These are phyloP conservation scores for Troides oblongomaculatus DNA, from an alignment of 2,888 invertebrate species.

Conservation along the genomic window DNA sequence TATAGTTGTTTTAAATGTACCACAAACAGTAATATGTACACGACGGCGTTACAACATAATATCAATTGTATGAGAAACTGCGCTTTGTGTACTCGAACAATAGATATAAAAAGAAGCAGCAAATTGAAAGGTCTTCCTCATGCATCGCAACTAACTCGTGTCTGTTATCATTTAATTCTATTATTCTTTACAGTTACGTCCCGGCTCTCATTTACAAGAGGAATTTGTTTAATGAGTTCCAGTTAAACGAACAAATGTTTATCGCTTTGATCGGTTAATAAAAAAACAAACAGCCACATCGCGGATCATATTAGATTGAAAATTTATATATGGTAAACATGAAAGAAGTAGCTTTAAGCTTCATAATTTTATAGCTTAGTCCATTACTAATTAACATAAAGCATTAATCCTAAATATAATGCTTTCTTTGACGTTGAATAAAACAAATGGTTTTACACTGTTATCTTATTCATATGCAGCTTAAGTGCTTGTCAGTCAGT, in stretches of 20 bases:
- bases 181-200: not conserved
- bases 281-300: not conserved
- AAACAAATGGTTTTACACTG: too few species aligned
- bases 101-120: conserved; percentile 28
- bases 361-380: not conserved
- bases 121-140: conserved; percentile 29
- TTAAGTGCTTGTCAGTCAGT: too few species aligned
- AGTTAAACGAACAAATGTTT: not conserved
- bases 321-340: too few species aligned
- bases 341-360: not conserved
- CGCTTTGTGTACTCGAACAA: conserved; percentile 30
- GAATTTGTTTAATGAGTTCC: not conserved
- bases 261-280: not conserved
- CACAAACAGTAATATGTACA: conserved; percentile 16
- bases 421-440: too few species aligned
- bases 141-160: conserved; percentile 24
- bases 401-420: too few species aligned
- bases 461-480: not conserved
- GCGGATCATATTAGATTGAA: too few species aligned
- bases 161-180: conserved; percentile 23
- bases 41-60: conserved; percentile 17
- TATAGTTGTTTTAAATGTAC: conserved; percentile 31
- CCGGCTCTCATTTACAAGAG: not conserved
- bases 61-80: conserved; percentile 23
- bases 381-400: not conserved